Evolutionary conservation across 1,140 invertebrate species (phyloP), one percentile per base, ranked within the genome.

Genomic region (Procambarus clarkii): DNA sequence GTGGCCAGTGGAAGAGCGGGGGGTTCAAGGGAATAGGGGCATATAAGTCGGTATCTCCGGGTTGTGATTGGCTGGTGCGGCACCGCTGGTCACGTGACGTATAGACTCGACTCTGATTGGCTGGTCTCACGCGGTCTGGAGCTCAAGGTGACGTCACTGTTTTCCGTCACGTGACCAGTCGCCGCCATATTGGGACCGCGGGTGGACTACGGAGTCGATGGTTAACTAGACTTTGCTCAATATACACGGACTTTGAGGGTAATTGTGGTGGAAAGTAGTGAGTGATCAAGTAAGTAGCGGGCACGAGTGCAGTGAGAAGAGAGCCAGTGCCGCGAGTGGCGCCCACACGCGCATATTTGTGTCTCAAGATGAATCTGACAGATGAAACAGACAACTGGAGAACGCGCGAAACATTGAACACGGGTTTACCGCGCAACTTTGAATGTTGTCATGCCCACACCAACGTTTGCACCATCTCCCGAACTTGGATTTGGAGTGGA

Each of bases 141-240:
- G 84, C 84, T 86, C 44, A 44, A 45, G 48, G 88, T 91, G 88
- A 91, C 88, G 88, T 91, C 88, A 91, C 82, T 91, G 81, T 91
- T 91, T 91, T 91, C 82, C 82, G 82, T 91, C 88, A 91, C 88
- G 88, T 91, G 88, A 91, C 88, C 88, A 91, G 88, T 91, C 88
- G 88, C 88, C 88, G 88, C 88, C 88, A 91, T 91, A 91, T 91
- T 91, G 88, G 74, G 88, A 58, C 50, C 50, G 80, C 44, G 82
- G 74, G 76, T 78, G 82, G 69, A 85, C 44, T 50, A 18, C 71
- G 74, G 74, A 79, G 74, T 54, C 50, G 82, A 85, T 64, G 81
- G 71, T 60, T 79, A 34, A 54, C 77, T 87, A 46, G n/a, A 60
- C 9, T 91, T 24, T 79, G 44, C 50, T 18, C 46, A 34, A 60